phyloP scores from a whole-genome alignment of 1,140 invertebrate species.

The Trichonephila inaurata region DNA sequence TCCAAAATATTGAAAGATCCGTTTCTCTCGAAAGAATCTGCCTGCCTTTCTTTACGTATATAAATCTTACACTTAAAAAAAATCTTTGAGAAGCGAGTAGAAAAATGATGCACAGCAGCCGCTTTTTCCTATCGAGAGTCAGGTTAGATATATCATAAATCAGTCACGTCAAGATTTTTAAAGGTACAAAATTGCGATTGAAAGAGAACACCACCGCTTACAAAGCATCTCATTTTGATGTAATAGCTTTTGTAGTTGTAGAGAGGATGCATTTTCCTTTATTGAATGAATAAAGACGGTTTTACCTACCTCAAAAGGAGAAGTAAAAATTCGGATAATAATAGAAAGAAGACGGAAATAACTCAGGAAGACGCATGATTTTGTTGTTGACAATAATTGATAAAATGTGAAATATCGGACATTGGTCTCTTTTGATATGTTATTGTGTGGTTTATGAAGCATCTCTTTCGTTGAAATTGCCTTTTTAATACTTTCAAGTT shows the following conservation, averaged over 20 bases:
- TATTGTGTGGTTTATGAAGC: neutral
- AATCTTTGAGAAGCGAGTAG: neutral
- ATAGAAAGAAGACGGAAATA: neutral
- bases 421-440: neutral
- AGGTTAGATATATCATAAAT: neutral
- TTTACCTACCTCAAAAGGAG: neutral
- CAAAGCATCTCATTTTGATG: slow-evolving; percentile 58
- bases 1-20: too few species aligned
- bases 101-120: neutral
- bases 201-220: neutral
- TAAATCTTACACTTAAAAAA: neutral
- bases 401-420: neutral
- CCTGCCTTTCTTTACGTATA: too few species aligned
- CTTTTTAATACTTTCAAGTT: neutral
- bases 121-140: neutral
- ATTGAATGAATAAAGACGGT: neutral
- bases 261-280: neutral
- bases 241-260: neutral
- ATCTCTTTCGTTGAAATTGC: too few species aligned
- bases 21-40: too few species aligned
- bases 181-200: slow-evolving; percentile 11
- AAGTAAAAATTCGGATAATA: neutral
- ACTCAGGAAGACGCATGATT: neutral
- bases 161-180: neutral
- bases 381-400: neutral